Base-by-base conservation (phyloP, 2,888 invertebrate species). In the Apamea epomidion region DNA sequence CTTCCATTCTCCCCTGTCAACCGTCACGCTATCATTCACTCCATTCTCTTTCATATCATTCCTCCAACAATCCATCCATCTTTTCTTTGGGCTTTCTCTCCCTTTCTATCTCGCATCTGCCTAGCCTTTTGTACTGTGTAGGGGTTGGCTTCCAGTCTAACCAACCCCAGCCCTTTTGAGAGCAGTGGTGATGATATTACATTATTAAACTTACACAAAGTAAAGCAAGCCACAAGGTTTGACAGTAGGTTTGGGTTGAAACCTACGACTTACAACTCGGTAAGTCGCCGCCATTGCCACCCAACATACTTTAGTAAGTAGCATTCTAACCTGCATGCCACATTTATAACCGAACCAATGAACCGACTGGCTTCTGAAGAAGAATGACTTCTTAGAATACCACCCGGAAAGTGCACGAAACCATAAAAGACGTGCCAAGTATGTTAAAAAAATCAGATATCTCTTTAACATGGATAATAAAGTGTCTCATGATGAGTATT, bases 401-500 rank as follows among this genome's bases (percentile, higher is more conserved):
- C 76, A 76, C 88, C 76, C 71, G 67, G 78, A 84, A 76, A 67
- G 68, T 32, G 25, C 32, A 70, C 25, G 18, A 12, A 64, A 42
- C 64, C 51, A 32, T 88, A 67, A 62, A 70, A 71, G 51, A 58
- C 48, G 45, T 62, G 60, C 81, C 0, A 45, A 45, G 82, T 51
- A 54, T 72, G 42, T 58, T 12, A 65, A 72, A 64, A 75, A 83
- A 65, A 54, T 54, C 71, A 42, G 51, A 81, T 76, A 65, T 1
- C 58, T 1, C 48, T 73, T 42, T 67, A 64, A 64, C 67, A 65
- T 71, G 68, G 74, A 62, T 73, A 68, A 70, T 85, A 70, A 79
- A 67, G 58, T 18, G 25, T 76, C 60, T 45, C 73, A 74, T 58
- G 78, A 81, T 78, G 81, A 82, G 70, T 76, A 77, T 76, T 78